phyloP scores from a whole-genome alignment of 2,888 invertebrate species.

The Julus scanicus region DNA sequence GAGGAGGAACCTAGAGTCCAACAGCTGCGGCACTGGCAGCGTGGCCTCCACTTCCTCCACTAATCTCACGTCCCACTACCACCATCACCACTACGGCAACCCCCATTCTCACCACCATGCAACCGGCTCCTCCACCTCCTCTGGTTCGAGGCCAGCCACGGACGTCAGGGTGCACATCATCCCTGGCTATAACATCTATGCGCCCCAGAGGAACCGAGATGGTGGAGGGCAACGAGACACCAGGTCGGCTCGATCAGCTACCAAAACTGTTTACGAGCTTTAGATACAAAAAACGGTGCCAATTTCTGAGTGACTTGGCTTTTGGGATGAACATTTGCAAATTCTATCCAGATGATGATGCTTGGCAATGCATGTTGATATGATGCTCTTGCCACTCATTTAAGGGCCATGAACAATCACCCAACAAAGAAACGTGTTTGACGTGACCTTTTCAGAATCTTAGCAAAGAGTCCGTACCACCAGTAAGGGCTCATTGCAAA shows the following conservation, averaged over 20 bases:
- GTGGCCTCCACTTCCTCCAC: constrained; percentile 48
- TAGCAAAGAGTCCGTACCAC: too few species aligned
- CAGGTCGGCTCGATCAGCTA: constrained; percentile 55
- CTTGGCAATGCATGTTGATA: too few species aligned
- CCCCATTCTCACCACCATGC: constrained; percentile 12
- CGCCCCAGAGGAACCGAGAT: constrained; percentile 59
- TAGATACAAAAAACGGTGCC: not conserved
- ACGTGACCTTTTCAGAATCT: too few species aligned
- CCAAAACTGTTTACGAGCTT: constrained; percentile 60
- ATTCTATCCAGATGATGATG: not conserved
- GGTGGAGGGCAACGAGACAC: constrained; percentile 60
- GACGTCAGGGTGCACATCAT: constrained; percentile 81
- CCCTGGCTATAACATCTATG: constrained; percentile 70
- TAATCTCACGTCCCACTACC: constrained; percentile 22
- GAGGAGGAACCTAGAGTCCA: constrained; percentile 57
- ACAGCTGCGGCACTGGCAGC: constrained; percentile 54
- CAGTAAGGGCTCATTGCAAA: too few species aligned
- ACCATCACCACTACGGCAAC: not conserved
- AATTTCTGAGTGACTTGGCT: not conserved
- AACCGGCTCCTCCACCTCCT: constrained; percentile 51
- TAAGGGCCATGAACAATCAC: too few species aligned
- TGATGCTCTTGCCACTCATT: too few species aligned
- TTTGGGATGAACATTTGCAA: not conserved
- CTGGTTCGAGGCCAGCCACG: constrained; percentile 64
- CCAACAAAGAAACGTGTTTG: too few species aligned